Evolutionary conservation across 1,140 invertebrate genomes (phyloP), one percentile per base, ranked within the genome.

Genomic region (Diploscapter pachys): DNA sequence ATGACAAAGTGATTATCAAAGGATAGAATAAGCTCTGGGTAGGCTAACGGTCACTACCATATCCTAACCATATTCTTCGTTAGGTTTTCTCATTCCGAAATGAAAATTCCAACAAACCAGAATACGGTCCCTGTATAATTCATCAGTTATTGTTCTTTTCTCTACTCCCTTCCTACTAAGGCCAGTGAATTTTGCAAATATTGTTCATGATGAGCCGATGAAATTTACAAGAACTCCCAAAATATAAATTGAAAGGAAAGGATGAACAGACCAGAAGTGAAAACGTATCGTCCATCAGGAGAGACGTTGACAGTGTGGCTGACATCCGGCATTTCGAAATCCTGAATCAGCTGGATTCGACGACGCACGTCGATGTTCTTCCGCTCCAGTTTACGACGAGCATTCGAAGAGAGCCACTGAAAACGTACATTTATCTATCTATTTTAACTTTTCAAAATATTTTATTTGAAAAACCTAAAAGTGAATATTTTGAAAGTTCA

Each of bases 271-370:
- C 64, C 68, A 13, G 71, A 54, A n/a, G 63, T 71, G 61, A 72
- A 71, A 3, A 81, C 64, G 77, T 76, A 78, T 61, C 71, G 53
- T 8, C 76, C 92, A 90, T 99, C 95, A 81, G 89, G 91, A n/a
- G 95, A 93, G 63, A 94, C 89, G 85, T 90, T 89, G 61, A 99
- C 90, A 59, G 90, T 90, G 57, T 91, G 92, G 83, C 93, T 96
- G 2, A 98, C 89, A 75, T 90, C 93, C 71, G 96, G 96, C 96
- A 84, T 99, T 80, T 96, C 93, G 90, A 99, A 99, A 86, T 99
- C 96, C 88, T 99, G 96, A 81, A 99, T 94, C 13, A 99, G 89
- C 86, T 99, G 93, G 78, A 99, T 96, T 83, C 93, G 88, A 80
- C 91, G 90, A 77, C 93, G 89, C 56, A 96, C 89, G 85, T 95